These are phyloP conservation scores for Lepus americanus DNA, from an alignment of 2,113 vertebrate species.

Conservation along the genomic window DNA sequence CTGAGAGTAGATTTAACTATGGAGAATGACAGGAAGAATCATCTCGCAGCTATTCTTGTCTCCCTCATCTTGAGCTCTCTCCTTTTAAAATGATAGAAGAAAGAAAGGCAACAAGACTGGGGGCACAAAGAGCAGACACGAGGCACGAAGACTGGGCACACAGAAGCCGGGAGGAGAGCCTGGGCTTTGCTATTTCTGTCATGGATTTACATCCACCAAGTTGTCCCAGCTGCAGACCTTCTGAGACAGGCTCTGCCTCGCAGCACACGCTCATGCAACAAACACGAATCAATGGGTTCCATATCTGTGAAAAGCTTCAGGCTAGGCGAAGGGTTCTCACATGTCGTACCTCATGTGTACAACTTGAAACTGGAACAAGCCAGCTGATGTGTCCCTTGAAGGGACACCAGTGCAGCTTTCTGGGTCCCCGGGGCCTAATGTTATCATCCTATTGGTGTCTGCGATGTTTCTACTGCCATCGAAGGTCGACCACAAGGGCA, in stretches of 20 bases:
- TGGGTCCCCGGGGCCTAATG: neutral
- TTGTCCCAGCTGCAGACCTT: neutral
- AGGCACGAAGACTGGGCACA: neutral
- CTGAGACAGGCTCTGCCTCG: neutral
- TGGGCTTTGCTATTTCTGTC: neutral
- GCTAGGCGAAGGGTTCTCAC: neutral
- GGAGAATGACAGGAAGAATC: constrained; percentile 36
- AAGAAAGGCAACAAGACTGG: neutral
- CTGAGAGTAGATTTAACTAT: neutral
- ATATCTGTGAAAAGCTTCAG: neutral
- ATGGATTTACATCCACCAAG: neutral
- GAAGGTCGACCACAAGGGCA: constrained; percentile 11
- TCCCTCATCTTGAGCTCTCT: neutral
- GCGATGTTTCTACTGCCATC: neutral
- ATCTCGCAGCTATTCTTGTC: constrained; percentile 16
- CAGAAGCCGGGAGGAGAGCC: neutral
- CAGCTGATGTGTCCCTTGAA: neutral
- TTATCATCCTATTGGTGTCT: neutral
- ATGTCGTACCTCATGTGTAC: accelerated
- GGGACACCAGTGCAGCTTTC: neutral
- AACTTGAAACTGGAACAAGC: neutral
- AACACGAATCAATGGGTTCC: accelerated
- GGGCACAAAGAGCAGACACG: neutral
- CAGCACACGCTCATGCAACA: no score
- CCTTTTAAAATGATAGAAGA: constrained; percentile 7